Percentiles rank a stretch among this genome's conserved stretches.
Evolutionary conservation across 2,888 invertebrate genomes (phyloP).

Genomic region (Chrysolina oricalcia): DNA sequence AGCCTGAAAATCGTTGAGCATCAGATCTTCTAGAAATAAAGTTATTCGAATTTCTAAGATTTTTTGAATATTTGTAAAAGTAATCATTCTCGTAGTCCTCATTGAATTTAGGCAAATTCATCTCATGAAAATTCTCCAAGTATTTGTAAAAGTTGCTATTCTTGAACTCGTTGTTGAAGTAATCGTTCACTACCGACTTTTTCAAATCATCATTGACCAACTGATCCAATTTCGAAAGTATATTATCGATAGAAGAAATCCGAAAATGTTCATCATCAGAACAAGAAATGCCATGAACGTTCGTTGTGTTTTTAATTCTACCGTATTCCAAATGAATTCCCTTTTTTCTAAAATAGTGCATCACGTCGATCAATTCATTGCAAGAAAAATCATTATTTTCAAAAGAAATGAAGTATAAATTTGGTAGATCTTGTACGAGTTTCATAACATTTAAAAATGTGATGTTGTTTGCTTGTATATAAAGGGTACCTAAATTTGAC

Average conservation of each 20-base stretch:
- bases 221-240: slow-evolving; percentile 28
- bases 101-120: slow-evolving; percentile 30
- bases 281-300: slow-evolving; percentile 41
- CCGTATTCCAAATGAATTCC: slow-evolving; percentile 8
- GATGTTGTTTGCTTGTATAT: slow-evolving; percentile 30
- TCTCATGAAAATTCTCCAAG: slow-evolving; percentile 32
- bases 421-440: slow-evolving; percentile 6
- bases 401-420: slow-evolving; percentile 29
- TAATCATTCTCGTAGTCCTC: slow-evolving; percentile 36
- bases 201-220: neutral
- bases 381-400: slow-evolving; percentile 35
- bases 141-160: slow-evolving; percentile 42
- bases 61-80: slow-evolving; percentile 32
- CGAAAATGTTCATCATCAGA: slow-evolving; percentile 7
- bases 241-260: neutral
- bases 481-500: neutral
- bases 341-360: neutral
- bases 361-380: slow-evolving; percentile 25
- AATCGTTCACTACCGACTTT: slow-evolving; percentile 29
- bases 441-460: slow-evolving; percentile 7
- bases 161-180: slow-evolving; percentile 42
- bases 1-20: neutral
- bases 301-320: slow-evolving; percentile 12
- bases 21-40: neutral
- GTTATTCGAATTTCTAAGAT: neutral